Evolutionary conservation across 2,113 vertebrate genomes (phyloP).

Genomic region (Xenopus laevis): DNA sequence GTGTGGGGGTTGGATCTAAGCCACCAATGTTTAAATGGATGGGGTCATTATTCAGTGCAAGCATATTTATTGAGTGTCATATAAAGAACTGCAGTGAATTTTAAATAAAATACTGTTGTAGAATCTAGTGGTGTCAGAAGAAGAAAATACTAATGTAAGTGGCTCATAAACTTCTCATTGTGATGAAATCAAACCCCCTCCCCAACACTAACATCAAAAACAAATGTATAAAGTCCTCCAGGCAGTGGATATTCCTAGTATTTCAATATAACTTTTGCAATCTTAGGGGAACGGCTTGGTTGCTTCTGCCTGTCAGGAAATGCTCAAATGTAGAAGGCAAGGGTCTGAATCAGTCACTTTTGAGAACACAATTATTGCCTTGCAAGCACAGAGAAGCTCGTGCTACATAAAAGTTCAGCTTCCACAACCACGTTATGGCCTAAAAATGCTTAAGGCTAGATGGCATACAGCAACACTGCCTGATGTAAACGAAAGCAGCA

Average conservation of each 20-base stretch:
- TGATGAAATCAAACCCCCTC: slow-evolving; percentile 6
- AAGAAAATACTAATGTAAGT: neutral
- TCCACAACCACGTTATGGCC: slow-evolving; percentile 39
- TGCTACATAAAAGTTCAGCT: slow-evolving; percentile 13
- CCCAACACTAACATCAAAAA: slow-evolving; percentile 56
- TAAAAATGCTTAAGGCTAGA: slow-evolving; percentile 32
- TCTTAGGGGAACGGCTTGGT: slow-evolving; percentile 76
- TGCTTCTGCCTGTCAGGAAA: slow-evolving; percentile 70
- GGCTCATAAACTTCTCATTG: slow-evolving; percentile 1
- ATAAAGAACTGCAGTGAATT: too few relatives aligned
- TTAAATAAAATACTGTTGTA: too few relatives aligned
- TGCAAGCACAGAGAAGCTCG: slow-evolving; percentile 61
- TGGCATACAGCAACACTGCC: slow-evolving; percentile 12
- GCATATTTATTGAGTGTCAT: too few relatives aligned
- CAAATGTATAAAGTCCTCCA: slow-evolving; percentile 60
- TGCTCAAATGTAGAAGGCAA: slow-evolving; percentile 58
- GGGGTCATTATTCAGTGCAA: too few relatives aligned
- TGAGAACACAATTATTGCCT: slow-evolving; percentile 62
- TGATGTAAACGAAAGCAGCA: neutral
- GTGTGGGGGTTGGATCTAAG: too few relatives aligned
- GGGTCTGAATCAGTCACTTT: slow-evolving; percentile 60
- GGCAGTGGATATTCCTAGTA: slow-evolving; percentile 65
- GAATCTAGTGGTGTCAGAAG: too few relatives aligned
- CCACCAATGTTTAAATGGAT: too few relatives aligned
- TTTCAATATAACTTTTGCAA: slow-evolving; percentile 71